These are phyloP conservation scores for Nannospalax galili DNA, from an alignment of 2,113 vertebrate species.

Conservation along the genomic window DNA sequence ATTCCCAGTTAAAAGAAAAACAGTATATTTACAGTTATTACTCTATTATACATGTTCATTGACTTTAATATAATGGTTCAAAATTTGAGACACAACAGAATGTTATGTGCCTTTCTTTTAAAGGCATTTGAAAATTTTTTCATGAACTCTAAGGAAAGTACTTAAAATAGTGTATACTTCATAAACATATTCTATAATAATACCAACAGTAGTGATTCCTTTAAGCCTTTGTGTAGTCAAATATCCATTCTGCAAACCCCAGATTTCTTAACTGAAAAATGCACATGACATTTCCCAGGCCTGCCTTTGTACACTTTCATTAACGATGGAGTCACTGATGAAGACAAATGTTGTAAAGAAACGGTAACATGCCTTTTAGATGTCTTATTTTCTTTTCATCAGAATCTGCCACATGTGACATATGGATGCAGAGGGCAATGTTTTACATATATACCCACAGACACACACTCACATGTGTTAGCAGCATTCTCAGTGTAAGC, in stretches of 20 bases:
- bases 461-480: constrained; percentile 43
- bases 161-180: background rate
- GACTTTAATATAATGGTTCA: background rate
- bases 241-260: background rate
- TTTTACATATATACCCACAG: constrained; percentile 34
- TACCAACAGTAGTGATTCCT: background rate
- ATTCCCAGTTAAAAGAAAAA: background rate
- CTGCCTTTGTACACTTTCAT: constrained; percentile 53
- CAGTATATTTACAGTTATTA: background rate
- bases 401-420: constrained; percentile 38
- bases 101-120: background rate
- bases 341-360: constrained; percentile 69
- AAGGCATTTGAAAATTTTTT: background rate
- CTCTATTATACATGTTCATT: background rate
- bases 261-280: constrained; percentile 10
- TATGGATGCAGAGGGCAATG: constrained; percentile 15
- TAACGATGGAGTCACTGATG: constrained; percentile 57
- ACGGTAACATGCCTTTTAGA: constrained; percentile 48
- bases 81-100: constrained; percentile 14
- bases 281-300: constrained; percentile 41
- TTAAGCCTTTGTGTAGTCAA: background rate
- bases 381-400: background rate
- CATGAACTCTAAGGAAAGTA: background rate
- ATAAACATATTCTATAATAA: background rate
- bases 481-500: constrained; percentile 72